These are phyloP conservation scores for Aythya fuligula DNA, from an alignment of 2,797 vertebrate genomes.

Conservation along the genomic window DNA sequence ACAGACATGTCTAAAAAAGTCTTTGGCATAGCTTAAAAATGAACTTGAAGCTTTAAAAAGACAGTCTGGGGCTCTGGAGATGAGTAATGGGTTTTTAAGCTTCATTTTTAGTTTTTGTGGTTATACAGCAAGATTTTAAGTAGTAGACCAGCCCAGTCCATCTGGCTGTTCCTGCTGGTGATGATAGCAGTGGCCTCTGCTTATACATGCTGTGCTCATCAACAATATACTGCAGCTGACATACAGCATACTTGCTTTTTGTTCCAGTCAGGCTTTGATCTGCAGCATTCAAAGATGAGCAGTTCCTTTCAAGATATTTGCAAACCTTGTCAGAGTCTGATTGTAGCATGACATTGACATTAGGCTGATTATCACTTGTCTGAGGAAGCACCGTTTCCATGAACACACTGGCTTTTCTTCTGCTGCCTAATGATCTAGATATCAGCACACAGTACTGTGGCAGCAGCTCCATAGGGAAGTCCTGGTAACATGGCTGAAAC, in stretches of 20 bases:
- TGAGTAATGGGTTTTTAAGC: not conserved
- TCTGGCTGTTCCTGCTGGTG: not conserved
- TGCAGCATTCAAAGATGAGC: slow-evolving; percentile 61
- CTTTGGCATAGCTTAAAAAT: not conserved
- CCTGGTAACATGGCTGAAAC: not conserved
- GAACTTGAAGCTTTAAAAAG: not conserved
- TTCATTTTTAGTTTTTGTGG: slow-evolving; percentile 34
- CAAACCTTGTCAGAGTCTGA: slow-evolving; percentile 76
- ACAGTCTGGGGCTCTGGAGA: not conserved
- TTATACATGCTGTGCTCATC: slow-evolving; percentile 9
- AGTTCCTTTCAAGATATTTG: slow-evolving; percentile 76
- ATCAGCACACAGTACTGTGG: not conserved
- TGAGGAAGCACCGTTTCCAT: slow-evolving; percentile 45
- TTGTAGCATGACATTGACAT: slow-evolving; percentile 64
- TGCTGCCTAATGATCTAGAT: slow-evolving; percentile 28
- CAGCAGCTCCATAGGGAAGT: slow-evolving; percentile 7
- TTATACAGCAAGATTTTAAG: slow-evolving; percentile 19
- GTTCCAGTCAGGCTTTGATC: slow-evolving; percentile 71
- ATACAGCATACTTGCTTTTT: slow-evolving; percentile 23
- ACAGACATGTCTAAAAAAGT: not conserved
- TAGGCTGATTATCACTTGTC: slow-evolving; percentile 71
- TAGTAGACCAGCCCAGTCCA: not conserved
- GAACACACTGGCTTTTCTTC: slow-evolving; percentile 55
- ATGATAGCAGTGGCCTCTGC: not conserved
- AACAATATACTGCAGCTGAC: slow-evolving; percentile 29